Evolutionary conservation across 2,888 invertebrate species (phyloP), one percentile per base, ranked within the genome.

Genomic region (Argynnis bischoffii): DNA sequence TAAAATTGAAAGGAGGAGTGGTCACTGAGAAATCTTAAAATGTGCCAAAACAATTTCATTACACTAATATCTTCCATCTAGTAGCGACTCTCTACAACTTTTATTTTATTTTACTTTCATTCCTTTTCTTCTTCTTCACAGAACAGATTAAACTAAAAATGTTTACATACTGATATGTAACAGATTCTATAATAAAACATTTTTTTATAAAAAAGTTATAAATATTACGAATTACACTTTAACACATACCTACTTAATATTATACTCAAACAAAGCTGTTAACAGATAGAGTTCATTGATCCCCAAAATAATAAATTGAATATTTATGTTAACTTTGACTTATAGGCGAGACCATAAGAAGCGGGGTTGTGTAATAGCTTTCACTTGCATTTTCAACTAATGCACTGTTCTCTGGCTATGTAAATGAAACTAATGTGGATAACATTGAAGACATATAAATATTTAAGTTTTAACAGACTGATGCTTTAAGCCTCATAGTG

Each of bases 371-470:
- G 67, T 59, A 65, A 70, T 56, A 57, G 65, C 70, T 67, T 70
- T 70, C 70, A 67, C 70, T 70, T 67, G 65, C 70, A 67, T 70
- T 65, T 70, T 63, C 67, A 51, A 66, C 50, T 61, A 60, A 66
- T 63, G 65, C 64, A 55, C 65, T 35, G 51, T 64, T 60, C 53
- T 54, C 18, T 48, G 18, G 35, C 31, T 26, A 46, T 59, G n/a
- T 15, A 51, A 63, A 55, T 56, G 50, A 41, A 51, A 50, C 5
- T 31, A 48, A 48, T n/a, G 1, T 41, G 35, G 35, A 41, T 8
- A 48, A 48, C 5, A 59, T 59, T 48, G n/a, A 48, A 59, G 16
- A 59, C 48, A 48, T 11, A 48, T 16, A 59, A 26, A 47, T 21
- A 57, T 59, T 59, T 6, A 57, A 26, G 0, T 26, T 59, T 21